Conservation (phyloP, 2,888 invertebrate genomes). For the Electrophaes corylata region DNA sequence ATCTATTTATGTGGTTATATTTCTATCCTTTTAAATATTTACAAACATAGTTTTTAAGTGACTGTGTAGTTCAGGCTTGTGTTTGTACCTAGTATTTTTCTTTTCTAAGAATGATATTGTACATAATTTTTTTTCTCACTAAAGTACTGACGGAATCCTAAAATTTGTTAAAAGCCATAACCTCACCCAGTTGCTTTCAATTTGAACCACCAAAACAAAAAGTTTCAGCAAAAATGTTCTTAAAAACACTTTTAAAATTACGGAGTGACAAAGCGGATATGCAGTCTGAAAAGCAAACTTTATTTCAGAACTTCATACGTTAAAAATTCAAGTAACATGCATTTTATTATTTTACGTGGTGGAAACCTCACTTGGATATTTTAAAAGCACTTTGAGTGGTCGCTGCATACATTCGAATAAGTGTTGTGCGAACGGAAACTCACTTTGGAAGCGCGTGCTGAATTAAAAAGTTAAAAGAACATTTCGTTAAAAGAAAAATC, state of each 20-base stretch:
- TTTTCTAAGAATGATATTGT: no score
- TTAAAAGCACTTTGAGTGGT: slow-evolving; percentile 25
- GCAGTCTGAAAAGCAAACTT: slow-evolving; percentile 19
- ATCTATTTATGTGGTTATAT: no score
- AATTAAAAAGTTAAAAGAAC: background rate
- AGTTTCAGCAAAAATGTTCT: background rate
- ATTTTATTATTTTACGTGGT: slow-evolving; percentile 31
- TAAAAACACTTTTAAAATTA: slow-evolving; percentile 3
- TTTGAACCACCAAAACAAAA: slow-evolving; percentile 12
- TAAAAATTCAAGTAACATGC: slow-evolving; percentile 23
- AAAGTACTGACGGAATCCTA: no score
- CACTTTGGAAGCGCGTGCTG: slow-evolving; percentile 9
- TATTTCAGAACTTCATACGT: slow-evolving; percentile 27
- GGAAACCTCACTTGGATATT: slow-evolving; percentile 27
- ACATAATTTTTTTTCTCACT: no score
- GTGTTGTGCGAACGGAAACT: slow-evolving; percentile 2
- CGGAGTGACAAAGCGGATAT: slow-evolving; percentile 24
- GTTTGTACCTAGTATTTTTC: no score
- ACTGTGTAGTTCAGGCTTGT: no score
- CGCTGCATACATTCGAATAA: slow-evolving; percentile 20
- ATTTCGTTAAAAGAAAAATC: background rate
- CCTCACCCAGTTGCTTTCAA: background rate
- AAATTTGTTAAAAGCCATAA: background rate
- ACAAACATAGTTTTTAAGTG: no score
- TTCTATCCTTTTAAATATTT: no score